Evolutionary conservation across 1,140 invertebrate genomes (phyloP), one percentile per base, ranked within the genome.

Genomic region (Ruditapes philippinarum): DNA sequence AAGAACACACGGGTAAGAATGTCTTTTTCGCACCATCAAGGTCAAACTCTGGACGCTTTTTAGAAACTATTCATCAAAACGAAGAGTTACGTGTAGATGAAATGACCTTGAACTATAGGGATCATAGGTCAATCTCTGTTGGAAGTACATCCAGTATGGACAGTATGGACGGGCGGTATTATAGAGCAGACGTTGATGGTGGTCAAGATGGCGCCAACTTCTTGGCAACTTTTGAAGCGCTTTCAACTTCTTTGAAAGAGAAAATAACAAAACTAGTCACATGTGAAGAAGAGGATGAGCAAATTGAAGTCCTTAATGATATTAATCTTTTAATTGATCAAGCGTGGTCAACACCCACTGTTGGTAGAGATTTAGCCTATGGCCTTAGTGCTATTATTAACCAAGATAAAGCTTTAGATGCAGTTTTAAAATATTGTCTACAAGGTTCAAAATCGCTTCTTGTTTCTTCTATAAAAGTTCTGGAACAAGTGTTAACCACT

Each of bases 271-370:
- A 49, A 60, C 28, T 89, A 9, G 38, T 2, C 7, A 42, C 51
- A 19, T 40, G n/a, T 70, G 31, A 57, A 31, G 60, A 54, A 14
- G 79, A 89, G 25, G 11, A 0, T 36, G 87, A 89, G 42, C 68
- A 81, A n/a, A 57, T 89, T 40, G 79, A 73, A 82, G 31, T 83
- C 12, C 70, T 83, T 11, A 74, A 73, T 82, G 87, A 89, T 22
- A 82, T 89, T 11, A 89, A 89, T 62, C 82, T 62, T 49, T 54
- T 97, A 49, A 96, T 97, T 83, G 94, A 95, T 82, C 95, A 96
- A 76, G 99, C 99, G 4, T 99, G 99, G 98, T 97, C 98, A 0
- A 98, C 99, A 17, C 99, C 99, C 0, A 98, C 98, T 0, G 97
- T 98, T 94, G 99, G 98, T 1, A 98, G 99, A 93, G 95, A 96